Evolutionary conservation across 2,113 vertebrate genomes (phyloP), one percentile per base, ranked within the genome.

Genomic region (Cynoglossus semilaevis): DNA sequence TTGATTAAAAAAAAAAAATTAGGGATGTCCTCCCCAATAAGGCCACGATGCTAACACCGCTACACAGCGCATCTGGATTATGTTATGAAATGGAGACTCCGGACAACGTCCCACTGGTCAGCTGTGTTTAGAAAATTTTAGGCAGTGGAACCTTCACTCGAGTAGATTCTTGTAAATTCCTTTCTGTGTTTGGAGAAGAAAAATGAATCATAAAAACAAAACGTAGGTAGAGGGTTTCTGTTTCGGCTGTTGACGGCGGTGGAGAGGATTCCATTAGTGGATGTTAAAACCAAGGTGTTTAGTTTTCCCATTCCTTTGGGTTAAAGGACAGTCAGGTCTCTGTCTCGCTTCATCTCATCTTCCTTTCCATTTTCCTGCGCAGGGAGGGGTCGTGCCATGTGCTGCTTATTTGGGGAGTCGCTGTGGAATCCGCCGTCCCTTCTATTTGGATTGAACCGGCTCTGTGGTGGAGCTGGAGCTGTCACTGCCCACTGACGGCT

Each of bases 251-350:
- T 82, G 72, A 77, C 77, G 59, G 55, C 45, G 11, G 53, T 72
- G 60, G 77, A 82, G 80, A 77, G 79, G 48, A 74, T 57, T 76
- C 72, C 51, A 41, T 67, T 67, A 59, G 60, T 70, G 37, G 67
- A 75, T 81, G 83, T 87, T 81, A 74, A 75, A 78, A 82, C 62
- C 12, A 5, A 73, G 40, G 49, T 87, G 79, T 86, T 85, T 85
- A 77, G 72, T 75, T 88, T 89, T 88, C 72, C 66, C 63, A 88
- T 84, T 85, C 79, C 82, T 42, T 51, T 48, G 68, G 68, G 69
- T 70, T 29, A 41, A 49, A 61, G 61, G 70, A 82, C 76, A 83
- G 74, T 61, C 78, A 66, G 67, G 66, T 78, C 72, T 80, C 63
- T 78, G 76, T 84, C 72, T 83, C 49, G 9, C 70, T 51, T 22